phyloP scores from a whole-genome alignment of 2,888 invertebrate genomes.

The Stegophylla sp. region DNA sequence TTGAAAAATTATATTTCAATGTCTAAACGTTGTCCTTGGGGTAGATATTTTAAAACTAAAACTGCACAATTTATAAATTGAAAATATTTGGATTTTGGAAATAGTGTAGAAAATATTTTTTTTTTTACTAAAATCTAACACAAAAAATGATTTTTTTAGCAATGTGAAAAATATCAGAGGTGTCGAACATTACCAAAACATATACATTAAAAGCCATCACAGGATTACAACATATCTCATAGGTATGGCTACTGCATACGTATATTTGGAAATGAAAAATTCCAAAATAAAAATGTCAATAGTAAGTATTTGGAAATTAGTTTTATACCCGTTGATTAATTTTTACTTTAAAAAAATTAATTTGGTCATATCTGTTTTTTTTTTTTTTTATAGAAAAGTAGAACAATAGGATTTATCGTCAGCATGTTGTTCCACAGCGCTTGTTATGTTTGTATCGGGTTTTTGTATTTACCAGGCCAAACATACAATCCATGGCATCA shows the following conservation, averaged over 20 bases:
- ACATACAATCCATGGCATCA: background rate
- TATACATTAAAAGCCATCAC: slow-evolving; percentile 62
- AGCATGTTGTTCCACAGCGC: background rate
- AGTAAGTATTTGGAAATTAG: background rate
- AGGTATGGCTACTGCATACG: slow-evolving; percentile 62
- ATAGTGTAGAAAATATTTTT: background rate
- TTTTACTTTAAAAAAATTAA: background rate
- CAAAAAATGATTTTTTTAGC: background rate
- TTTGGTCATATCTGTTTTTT: background rate
- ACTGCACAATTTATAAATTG: background rate
- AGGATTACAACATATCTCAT: slow-evolving; percentile 62
- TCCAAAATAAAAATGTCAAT: background rate
- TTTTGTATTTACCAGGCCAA: background rate
- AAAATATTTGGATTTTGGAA: background rate
- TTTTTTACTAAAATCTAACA: background rate
- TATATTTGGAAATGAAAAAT: slow-evolving; percentile 60
- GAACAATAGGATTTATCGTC: background rate
- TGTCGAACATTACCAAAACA: background rate
- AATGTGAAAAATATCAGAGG: background rate
- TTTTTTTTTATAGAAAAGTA: background rate
- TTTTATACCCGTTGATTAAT: no score
- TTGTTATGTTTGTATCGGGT: background rate
- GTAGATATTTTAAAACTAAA: background rate
- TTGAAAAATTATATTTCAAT: no score
- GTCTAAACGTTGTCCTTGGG: no score